A percentile compares a stretch with the other conserved stretches of the same genome.
phyloP scores from a whole-genome alignment of 2,888 invertebrate genomes.

The Phengaris alcon region DNA sequence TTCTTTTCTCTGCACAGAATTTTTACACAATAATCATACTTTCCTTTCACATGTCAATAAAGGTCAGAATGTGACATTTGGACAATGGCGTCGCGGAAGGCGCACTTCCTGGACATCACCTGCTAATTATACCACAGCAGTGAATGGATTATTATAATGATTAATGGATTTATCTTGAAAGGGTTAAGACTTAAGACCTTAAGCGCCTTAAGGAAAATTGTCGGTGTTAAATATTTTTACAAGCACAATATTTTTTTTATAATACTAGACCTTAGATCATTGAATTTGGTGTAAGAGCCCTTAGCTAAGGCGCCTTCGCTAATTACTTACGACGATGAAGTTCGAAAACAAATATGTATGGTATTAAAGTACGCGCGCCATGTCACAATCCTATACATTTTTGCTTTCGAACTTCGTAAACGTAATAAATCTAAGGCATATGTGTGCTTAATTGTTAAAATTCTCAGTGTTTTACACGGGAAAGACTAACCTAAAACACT shows the following conservation, averaged over 20 bases:
- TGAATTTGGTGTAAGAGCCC: too few relatives aligned
- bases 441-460: too few relatives aligned
- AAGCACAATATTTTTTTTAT: neutral
- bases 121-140: neutral
- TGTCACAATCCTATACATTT: too few relatives aligned
- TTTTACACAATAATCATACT: neutral
- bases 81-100: slow-evolving; percentile 1
- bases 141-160: neutral
- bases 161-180: neutral
- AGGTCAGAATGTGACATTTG: slow-evolving; percentile 1
- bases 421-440: too few relatives aligned
- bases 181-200: neutral
- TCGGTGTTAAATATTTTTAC: neutral
- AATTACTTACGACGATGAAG: too few relatives aligned
- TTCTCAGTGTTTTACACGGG: too few relatives aligned
- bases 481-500: too few relatives aligned
- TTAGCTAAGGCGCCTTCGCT: too few relatives aligned
- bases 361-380: too few relatives aligned
- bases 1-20: neutral
- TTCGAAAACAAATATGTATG: too few relatives aligned
- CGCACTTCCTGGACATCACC: neutral
- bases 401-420: too few relatives aligned
- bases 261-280: too few relatives aligned
- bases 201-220: neutral
- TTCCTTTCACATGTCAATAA: slow-evolving; percentile 3